phyloP scores from a whole-genome alignment of 2,113 vertebrate genomes.

The Neotragus pygmaeus region DNA sequence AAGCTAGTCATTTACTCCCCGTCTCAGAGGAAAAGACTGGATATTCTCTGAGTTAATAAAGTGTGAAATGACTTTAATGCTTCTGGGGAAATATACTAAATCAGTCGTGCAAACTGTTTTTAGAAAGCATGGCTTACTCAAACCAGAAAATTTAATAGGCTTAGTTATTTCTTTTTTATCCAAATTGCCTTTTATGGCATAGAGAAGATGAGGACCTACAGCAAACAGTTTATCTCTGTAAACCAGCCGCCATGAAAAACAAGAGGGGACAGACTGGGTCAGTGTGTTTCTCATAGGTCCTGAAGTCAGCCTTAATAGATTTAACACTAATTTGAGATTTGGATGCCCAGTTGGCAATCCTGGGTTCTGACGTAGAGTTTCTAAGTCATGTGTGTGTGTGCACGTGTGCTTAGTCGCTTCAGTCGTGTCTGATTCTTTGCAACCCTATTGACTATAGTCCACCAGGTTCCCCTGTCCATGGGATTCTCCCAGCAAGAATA shows the following conservation, averaged over 20 bases:
- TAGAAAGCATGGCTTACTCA: neutral
- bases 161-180: neutral
- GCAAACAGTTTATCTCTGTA: neutral
- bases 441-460: neutral
- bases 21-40: neutral
- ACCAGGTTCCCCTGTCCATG: neutral
- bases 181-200: slow-evolving; percentile 4
- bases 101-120: neutral
- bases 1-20: slow-evolving; percentile 12
- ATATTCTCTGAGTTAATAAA: neutral
- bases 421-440: neutral
- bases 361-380: neutral
- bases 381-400: neutral
- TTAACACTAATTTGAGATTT: neutral
- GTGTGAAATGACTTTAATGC: neutral
- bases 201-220: neutral
- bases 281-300: neutral
- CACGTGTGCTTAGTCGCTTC: neutral
- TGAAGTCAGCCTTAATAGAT: neutral
- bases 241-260: neutral
- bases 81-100: neutral
- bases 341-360: neutral
- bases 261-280: neutral
- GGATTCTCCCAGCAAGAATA: neutral
- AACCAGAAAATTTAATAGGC: neutral